These are phyloP conservation scores for Melitaea cinxia DNA, from an alignment of 1,140 invertebrate species.

Conservation along the genomic window DNA sequence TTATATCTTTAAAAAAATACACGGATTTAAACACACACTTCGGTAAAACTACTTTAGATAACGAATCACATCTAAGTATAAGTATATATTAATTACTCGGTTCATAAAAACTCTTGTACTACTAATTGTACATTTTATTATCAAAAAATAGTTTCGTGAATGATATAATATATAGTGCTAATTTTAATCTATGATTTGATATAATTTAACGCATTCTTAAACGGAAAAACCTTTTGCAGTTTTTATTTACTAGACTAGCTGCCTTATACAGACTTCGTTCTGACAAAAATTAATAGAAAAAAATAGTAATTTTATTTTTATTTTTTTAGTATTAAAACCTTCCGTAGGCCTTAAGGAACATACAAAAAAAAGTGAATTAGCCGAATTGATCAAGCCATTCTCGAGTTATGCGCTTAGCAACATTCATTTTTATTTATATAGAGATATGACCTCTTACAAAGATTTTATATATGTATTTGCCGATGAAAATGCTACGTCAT, in stretches of 20 bases:
- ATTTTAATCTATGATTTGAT: background rate
- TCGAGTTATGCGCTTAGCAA: no score
- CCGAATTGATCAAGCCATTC: no score
- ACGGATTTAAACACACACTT: constrained; percentile 1
- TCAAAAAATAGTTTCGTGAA: constrained; percentile 1
- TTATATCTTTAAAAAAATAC: background rate
- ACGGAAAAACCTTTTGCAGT: constrained; percentile 4
- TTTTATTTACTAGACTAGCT: constrained; percentile 20
- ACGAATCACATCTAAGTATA: background rate
- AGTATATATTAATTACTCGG: background rate
- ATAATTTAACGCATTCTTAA: constrained; percentile 1
- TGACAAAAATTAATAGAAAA: no score
- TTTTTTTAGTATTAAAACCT: no score
- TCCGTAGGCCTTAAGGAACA: no score
- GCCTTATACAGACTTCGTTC: no score
- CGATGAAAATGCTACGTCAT: constrained; percentile 27
- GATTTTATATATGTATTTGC: constrained; percentile 20
- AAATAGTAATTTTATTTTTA: no score
- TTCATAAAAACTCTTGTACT: background rate
- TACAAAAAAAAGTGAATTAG: no score
- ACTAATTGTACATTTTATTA: background rate
- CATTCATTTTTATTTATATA: no score
- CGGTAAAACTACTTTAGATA: constrained; percentile 1
- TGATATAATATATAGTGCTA: background rate
- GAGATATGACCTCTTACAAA: constrained; percentile 22